Conservation (phyloP, 2,113 vertebrate species). For the Tragulus kanchil region DNA sequence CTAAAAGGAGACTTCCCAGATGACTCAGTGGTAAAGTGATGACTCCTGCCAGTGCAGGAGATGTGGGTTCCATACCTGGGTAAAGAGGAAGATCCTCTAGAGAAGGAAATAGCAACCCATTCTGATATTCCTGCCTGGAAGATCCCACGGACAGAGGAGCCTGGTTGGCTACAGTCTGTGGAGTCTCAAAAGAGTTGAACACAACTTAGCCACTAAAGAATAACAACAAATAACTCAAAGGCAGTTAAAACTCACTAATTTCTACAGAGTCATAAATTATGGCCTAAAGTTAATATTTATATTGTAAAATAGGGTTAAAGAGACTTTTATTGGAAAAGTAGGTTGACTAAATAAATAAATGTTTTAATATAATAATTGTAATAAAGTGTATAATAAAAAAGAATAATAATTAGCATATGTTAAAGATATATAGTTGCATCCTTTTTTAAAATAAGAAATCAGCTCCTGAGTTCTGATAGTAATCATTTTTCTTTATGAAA, state of each 20-base stretch:
- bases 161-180: background rate
- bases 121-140: background rate
- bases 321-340: constrained; percentile 21
- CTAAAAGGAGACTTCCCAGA: background rate
- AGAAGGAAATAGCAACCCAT: background rate
- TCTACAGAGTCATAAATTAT: background rate
- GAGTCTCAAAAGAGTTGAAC: background rate
- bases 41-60: fast-evolving
- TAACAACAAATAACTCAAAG: background rate
- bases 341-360: constrained; percentile 22
- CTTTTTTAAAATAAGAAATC: constrained; percentile 18
- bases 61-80: background rate
- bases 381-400: background rate
- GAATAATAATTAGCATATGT: background rate
- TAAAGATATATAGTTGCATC: background rate
- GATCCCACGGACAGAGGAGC: background rate
- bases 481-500: constrained; percentile 7
- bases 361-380: background rate
- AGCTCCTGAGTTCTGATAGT: constrained; percentile 9
- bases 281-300: constrained; percentile 18
- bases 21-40: background rate
- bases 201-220: background rate
- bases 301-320: background rate
- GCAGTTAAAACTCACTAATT: background rate
- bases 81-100: background rate